Conservation (phyloP, 2,113 vertebrate species). For the Aleadryas rufinucha region DNA sequence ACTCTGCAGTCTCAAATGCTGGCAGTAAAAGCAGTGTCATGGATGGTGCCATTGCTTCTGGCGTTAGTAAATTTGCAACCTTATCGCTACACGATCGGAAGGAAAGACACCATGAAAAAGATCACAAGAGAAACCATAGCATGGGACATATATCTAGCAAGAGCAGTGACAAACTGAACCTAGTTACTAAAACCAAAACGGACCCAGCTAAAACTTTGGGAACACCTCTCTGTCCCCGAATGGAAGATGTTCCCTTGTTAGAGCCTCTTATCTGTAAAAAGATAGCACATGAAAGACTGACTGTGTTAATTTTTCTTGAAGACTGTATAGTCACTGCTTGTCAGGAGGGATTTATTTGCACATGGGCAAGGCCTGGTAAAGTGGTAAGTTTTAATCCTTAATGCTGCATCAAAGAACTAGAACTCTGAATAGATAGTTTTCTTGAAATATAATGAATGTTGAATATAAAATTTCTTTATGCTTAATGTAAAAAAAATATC, state of each 20-base stretch:
- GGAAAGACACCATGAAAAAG: conserved; percentile 94
- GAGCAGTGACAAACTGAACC: conserved; percentile 98
- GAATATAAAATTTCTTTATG: conserved; percentile 77
- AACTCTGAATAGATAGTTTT: conserved; percentile 74
- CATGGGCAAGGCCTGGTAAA: conserved; percentile 99
- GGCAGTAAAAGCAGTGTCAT: conserved; percentile 89
- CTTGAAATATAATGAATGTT: conserved; percentile 76
- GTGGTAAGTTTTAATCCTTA: conserved; percentile 94
- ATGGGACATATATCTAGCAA: conserved; percentile 99
- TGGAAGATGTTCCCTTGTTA: conserved; percentile 97
- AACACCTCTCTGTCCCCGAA: conserved; percentile 91
- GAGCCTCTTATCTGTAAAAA: conserved; percentile 99
- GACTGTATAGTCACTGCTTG: conserved; percentile 99
- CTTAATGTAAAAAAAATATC: conserved; percentile 79
- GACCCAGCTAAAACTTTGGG: conserved; percentile 95
- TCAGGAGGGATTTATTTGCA: conserved; percentile 99
- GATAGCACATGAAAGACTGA: conserved; percentile 98
- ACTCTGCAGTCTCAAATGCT: conserved; percentile 84
- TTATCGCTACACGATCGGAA: conserved; percentile 95
- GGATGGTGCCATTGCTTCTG: conserved; percentile 87
- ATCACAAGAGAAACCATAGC: conserved; percentile 99
- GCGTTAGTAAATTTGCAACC: conserved; percentile 96
- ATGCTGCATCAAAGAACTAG: conserved; percentile 77
- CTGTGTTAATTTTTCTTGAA: conserved; percentile 98
- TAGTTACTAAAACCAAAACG: conserved; percentile 84